Evolutionary conservation across 2,797 vertebrate species (phyloP), one percentile per base, ranked within the genome.

Genomic region (Accipiter minullus): DNA sequence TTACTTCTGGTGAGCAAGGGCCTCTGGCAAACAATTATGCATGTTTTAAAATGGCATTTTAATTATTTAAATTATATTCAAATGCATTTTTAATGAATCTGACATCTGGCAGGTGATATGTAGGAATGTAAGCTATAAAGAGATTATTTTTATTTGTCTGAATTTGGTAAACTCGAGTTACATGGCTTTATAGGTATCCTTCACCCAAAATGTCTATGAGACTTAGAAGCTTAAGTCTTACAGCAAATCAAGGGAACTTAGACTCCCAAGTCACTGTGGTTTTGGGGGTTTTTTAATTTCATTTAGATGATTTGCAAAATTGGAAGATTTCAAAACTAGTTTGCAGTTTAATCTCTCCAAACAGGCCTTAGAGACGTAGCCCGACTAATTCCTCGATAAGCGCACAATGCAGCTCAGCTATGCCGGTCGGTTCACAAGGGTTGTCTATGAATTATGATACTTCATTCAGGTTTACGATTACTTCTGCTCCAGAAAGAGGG

Each of bases 41-140:
- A 45, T 73, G 36, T 91, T 96, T 90, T 89, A 27, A 95, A 96
- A 94, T 86, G 68, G 22, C 23, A 53, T 79, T 96, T 93, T 85
- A 86, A 91, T 96, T 96, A 91, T 96, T 94, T 83, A 94, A 92
- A 93, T 93, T 71, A 34, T 80, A 89, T 75, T 93, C 36, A 71
- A 71, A 94, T 95, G 38, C 32, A 75, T 88, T 87, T 93, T 84
- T 91, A 96, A 87, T 94, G 53, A 68, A 48, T 87, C 60, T 87
- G 64, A 91, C 94, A 93, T 94, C 90, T 96, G 89, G 86, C 77
- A 92, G 56, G 67, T 95, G 86, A 67, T 91, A 22, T 29, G 77
- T 86, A 80, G 67, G 40, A 84, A 85, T 68, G 72, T 50, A 74
- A 56, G 11, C 32, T 80, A 15, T 62, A 67, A 85, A 80, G 74